A percentile compares a stretch with the other conserved stretches of the same genome.
These are phyloP conservation scores for Todiramphus chloris DNA, from an alignment of 2,113 vertebrate genomes.

Conservation along the genomic window DNA sequence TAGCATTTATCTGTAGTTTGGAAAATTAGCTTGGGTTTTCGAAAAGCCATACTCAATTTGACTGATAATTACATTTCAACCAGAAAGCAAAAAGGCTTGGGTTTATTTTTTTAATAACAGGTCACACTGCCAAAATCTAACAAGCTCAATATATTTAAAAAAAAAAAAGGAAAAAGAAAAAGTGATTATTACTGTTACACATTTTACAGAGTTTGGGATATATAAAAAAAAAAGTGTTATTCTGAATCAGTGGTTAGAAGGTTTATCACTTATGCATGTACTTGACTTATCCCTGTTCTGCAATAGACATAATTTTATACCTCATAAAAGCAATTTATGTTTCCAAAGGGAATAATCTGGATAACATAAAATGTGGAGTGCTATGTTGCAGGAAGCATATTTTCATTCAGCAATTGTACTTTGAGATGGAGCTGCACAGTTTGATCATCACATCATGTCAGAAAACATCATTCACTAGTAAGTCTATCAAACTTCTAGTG, in stretches of 20 bases:
- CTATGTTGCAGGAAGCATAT: conserved; percentile 79
- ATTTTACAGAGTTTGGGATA: conserved; percentile 67
- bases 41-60: conserved; percentile 22
- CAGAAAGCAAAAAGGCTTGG: not conserved
- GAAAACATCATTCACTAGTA: conserved; percentile 73
- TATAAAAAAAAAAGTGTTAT: conserved; percentile 63
- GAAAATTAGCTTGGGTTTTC: conserved; percentile 43
- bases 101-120: conserved; percentile 14
- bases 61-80: conserved; percentile 46
- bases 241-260: conserved; percentile 80
- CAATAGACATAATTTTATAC: conserved; percentile 88
- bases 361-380: conserved; percentile 81
- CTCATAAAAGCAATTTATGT: conserved; percentile 88
- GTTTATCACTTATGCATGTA: conserved; percentile 83
- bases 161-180: conserved; percentile 4
- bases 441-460: conserved; percentile 77
- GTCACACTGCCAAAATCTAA: conserved; percentile 41
- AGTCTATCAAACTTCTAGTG: conserved; percentile 72
- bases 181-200: conserved; percentile 59
- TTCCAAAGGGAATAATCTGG: conserved; percentile 86
- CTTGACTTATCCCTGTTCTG: conserved; percentile 84
- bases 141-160: not conserved
- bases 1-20: conserved; percentile 33
- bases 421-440: conserved; percentile 73
- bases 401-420: conserved; percentile 82